phyloP scores from a whole-genome alignment of 1,140 invertebrate species.

The Maconellicoccus hirsutus region DNA sequence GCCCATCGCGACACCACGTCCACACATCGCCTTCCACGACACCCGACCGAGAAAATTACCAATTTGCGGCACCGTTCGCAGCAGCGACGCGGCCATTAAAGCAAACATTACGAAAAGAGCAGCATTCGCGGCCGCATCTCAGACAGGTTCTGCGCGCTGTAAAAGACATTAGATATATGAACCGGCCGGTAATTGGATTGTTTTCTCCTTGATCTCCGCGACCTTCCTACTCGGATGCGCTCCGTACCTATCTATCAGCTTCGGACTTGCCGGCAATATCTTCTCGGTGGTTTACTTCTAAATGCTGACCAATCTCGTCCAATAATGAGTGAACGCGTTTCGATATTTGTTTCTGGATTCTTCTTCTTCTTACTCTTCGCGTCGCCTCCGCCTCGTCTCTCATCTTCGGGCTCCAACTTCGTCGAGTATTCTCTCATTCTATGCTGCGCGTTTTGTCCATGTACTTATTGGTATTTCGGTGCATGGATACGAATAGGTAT shows the following conservation, averaged over 20 bases:
- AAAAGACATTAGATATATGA: neutral
- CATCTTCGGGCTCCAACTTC: too few species aligned
- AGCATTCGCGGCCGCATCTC: neutral
- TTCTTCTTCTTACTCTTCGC: too few species aligned
- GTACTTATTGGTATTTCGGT: too few species aligned
- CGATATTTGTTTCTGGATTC: too few species aligned
- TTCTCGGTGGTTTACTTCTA: neutral
- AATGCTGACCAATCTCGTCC: neutral
- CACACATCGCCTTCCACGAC: too few species aligned
- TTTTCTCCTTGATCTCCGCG: constrained; percentile 4
- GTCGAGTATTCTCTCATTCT: too few species aligned
- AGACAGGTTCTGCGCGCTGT: neutral
- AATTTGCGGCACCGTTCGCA: neutral
- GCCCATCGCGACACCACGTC: too few species aligned
- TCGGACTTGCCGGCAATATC: neutral
- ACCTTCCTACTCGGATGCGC: neutral
- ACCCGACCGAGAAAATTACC: too few species aligned
- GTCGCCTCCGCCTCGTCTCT: too few species aligned
- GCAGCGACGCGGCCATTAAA: neutral
- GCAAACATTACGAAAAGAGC: neutral
- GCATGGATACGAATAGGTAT: too few species aligned
- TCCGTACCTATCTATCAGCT: constrained; percentile 8
- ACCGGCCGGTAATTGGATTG: constrained; percentile 7
- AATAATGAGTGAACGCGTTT: too few species aligned
- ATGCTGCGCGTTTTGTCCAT: too few species aligned